A percentile compares a stretch with the other conserved stretches of the same genome.
phyloP scores from a whole-genome alignment of 2,797 vertebrate genomes.

The Trachurus trachurus region DNA sequence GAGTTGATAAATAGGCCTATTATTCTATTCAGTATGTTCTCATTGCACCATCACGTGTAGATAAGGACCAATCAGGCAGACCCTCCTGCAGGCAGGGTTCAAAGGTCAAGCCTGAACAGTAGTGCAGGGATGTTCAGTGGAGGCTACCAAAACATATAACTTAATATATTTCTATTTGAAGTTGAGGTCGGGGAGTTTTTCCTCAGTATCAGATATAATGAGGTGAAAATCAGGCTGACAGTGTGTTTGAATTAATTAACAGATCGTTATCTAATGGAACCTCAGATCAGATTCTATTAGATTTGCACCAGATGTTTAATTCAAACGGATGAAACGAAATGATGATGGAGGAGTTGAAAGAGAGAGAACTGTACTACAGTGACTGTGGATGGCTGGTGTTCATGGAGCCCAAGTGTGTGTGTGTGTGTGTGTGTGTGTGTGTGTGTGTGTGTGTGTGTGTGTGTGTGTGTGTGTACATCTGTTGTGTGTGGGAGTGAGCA shows the following conservation, averaged over 20 bases:
- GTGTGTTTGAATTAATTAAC: conserved; percentile 31
- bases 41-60: not conserved
- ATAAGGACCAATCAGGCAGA: not conserved
- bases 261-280: conserved; percentile 31
- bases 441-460: not conserved
- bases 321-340: conserved; percentile 38
- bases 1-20: not conserved
- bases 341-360: conserved; percentile 52
- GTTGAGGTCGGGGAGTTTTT: not conserved
- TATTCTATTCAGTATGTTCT: no score
- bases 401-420: not conserved
- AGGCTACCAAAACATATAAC: not conserved
- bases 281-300: conserved; percentile 32
- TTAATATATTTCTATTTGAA: not conserved
- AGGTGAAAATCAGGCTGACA: not conserved
- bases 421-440: conserved; percentile 7
- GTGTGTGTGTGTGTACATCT: conserved; percentile 15
- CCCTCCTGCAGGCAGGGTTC: not conserved
- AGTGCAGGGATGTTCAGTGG: not conserved
- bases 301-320: conserved; percentile 41
- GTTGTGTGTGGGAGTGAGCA: conserved; percentile 46
- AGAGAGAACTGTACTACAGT: conserved; percentile 39
- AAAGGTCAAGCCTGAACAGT: conserved; percentile 40
- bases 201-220: not conserved
- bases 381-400: conserved; percentile 28